A percentile compares a stretch with the other conserved stretches of the same genome.
Evolutionary conservation across 92 coral and sea anemone genomes (phyloP).

Genomic region (Porites rus): DNA sequence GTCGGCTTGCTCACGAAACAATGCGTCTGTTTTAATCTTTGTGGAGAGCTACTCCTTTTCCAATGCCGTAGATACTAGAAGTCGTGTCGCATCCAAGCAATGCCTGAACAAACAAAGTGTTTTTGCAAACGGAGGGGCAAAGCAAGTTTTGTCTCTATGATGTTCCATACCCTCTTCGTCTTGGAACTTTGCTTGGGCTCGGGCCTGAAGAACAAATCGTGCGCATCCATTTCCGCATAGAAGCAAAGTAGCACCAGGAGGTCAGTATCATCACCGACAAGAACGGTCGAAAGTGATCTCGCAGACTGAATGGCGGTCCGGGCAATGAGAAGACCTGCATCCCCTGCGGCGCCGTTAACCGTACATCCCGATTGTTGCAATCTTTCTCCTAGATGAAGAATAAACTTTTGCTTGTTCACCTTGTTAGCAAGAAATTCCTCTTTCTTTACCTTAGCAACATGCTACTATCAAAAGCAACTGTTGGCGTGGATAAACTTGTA

Average conservation of each 20-base stretch:
- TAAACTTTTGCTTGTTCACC: conserved; percentile 60
- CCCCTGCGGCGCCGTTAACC: conserved; percentile 32
- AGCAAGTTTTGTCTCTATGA: conserved; percentile 52
- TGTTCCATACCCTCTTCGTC: conserved; percentile 48
- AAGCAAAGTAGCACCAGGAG: conserved; percentile 45
- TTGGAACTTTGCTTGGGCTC: conserved; percentile 48
- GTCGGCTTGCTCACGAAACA: conserved; percentile 31
- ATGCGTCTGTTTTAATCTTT: conserved; percentile 21
- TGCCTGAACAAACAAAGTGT: conserved; percentile 61
- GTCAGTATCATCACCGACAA: conserved; percentile 63
- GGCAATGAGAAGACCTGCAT: conserved; percentile 57
- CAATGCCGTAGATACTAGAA: conserved; percentile 64
- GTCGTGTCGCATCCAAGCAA: conserved; percentile 75
- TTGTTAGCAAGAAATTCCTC: conserved; percentile 41
- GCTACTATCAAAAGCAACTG: conserved; percentile 38
- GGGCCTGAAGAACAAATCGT: conserved; percentile 59
- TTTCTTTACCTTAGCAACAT: conserved; percentile 24
- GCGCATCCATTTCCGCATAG: conserved; percentile 34
- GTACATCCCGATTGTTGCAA: conserved; percentile 38
- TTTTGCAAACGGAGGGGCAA: conserved; percentile 41
- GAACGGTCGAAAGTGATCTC: conserved; percentile 30
- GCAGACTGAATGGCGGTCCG: conserved; percentile 50
- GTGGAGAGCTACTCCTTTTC: conserved; percentile 55
- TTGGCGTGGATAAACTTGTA: conserved; percentile 2
- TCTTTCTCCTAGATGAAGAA: conserved; percentile 18